phyloP scores from a whole-genome alignment of 2,113 vertebrate species.

The Strix uralensis region DNA sequence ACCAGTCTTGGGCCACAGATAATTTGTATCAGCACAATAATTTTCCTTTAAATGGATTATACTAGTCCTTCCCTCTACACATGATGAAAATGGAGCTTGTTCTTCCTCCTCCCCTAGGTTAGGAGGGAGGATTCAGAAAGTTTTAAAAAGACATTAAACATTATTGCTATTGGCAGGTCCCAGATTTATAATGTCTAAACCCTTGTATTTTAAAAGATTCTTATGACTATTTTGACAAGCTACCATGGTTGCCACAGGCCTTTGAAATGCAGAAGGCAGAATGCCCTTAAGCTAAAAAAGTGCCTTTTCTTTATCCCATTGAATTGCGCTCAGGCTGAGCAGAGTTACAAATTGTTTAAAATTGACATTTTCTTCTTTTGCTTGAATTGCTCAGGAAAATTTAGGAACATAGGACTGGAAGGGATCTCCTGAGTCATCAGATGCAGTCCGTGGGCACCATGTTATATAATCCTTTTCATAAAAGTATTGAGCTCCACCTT shows the following conservation, averaged over 20 bases:
- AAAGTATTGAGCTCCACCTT: not conserved
- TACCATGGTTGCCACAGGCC: not conserved
- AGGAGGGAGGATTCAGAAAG: not conserved
- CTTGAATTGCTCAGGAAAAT: slow-evolving; percentile 17
- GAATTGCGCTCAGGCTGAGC: not conserved
- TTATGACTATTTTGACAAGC: not conserved
- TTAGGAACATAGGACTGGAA: not conserved
- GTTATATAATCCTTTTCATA: not conserved
- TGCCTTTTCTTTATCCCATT: not conserved
- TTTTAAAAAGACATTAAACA: not conserved
- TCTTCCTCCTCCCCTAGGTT: not conserved
- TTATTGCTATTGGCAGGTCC: not conserved
- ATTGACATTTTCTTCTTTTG: slow-evolving; percentile 4
- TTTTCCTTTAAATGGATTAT: not conserved
- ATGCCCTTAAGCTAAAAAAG: not conserved
- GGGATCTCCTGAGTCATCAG: slow-evolving; percentile 13
- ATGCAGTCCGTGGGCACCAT: not conserved
- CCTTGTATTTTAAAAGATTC: not conserved
- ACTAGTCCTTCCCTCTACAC: not conserved
- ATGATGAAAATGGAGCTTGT: not conserved
- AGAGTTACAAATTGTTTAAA: not conserved
- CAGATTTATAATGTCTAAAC: not conserved
- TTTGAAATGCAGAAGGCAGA: slow-evolving; percentile 29
- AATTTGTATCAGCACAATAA: not conserved
- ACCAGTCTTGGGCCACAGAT: not conserved